Percentiles rank a stretch among this genome's conserved stretches.
Conservation (phyloP, 2,797 vertebrate species). For the Sebastes taczanowskii region DNA sequence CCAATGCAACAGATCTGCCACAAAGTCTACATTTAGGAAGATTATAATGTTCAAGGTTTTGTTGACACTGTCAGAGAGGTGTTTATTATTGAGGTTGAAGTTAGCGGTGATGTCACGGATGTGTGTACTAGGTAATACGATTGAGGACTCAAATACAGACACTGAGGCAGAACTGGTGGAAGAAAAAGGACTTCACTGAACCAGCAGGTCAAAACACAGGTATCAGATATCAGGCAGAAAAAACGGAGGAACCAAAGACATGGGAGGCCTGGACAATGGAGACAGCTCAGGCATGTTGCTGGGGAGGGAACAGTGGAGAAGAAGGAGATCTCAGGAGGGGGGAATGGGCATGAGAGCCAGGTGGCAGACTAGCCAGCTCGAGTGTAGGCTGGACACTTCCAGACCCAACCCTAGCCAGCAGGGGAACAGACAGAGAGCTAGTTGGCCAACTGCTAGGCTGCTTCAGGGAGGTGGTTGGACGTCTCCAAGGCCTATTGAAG, state of each 20-base stretch:
- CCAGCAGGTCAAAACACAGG: background rate
- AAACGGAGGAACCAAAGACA: background rate
- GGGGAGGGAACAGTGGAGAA: background rate
- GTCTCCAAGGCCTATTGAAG: no score
- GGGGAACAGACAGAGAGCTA: background rate
- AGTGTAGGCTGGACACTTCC: background rate
- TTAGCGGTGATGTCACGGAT: background rate
- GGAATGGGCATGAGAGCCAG: background rate
- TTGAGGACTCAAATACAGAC: background rate
- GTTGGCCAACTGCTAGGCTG: background rate
- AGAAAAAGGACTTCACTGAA: background rate
- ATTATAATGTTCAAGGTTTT: background rate
- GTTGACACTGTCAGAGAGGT: background rate
- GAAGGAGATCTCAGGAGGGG: background rate
- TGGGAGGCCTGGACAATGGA: background rate
- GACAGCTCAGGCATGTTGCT: background rate
- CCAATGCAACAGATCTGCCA: background rate
- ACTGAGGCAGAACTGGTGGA: background rate
- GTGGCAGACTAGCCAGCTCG: background rate
- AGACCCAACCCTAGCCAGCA: background rate
- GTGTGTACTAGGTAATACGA: background rate
- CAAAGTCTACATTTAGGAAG: background rate
- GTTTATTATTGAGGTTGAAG: background rate
- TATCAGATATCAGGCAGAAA: background rate
- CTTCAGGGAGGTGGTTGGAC: background rate